phyloP scores from a whole-genome alignment of 2,888 invertebrate genomes.

The Minunthozetes semirufus region DNA sequence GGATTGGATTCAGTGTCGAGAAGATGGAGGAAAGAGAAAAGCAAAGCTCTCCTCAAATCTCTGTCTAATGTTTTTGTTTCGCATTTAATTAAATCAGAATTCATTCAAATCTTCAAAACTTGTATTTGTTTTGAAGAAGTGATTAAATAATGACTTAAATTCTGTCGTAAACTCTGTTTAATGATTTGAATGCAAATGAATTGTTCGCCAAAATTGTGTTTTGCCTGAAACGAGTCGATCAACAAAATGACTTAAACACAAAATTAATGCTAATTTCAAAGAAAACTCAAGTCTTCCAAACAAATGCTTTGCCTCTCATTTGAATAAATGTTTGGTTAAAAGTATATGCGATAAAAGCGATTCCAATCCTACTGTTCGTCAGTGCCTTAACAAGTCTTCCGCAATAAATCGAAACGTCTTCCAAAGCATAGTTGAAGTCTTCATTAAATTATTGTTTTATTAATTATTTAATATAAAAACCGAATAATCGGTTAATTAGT shows the following conservation, averaged over 20 bases:
- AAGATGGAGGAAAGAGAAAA: slow-evolving; percentile 9
- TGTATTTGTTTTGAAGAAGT: not conserved
- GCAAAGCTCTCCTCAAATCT: not conserved
- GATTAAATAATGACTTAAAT: not conserved
- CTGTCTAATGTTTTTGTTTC: not conserved
- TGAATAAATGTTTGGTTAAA: not conserved
- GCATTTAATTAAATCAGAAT: not conserved
- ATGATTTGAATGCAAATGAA: not conserved
- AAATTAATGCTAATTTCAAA: not conserved
- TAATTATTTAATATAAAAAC: not conserved
- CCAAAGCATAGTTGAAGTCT: slow-evolving; percentile 17
- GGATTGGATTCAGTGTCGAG: not conserved
- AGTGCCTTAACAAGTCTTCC: slow-evolving; percentile 34
- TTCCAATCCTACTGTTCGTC: not conserved
- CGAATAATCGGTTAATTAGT: not conserved
- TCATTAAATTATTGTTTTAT: not conserved
- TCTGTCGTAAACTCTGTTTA: not conserved
- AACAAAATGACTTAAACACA: not conserved
- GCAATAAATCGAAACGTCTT: slow-evolving; percentile 28
- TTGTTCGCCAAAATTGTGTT: slow-evolving; percentile 11
- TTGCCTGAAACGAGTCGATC: not conserved
- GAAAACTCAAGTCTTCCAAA: slow-evolving; percentile 1
- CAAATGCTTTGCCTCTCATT: not conserved
- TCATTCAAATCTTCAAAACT: too few relatives aligned
- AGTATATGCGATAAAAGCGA: not conserved